phyloP scores from a whole-genome alignment of 1,140 invertebrate genomes.

The Nymphalis io region DNA sequence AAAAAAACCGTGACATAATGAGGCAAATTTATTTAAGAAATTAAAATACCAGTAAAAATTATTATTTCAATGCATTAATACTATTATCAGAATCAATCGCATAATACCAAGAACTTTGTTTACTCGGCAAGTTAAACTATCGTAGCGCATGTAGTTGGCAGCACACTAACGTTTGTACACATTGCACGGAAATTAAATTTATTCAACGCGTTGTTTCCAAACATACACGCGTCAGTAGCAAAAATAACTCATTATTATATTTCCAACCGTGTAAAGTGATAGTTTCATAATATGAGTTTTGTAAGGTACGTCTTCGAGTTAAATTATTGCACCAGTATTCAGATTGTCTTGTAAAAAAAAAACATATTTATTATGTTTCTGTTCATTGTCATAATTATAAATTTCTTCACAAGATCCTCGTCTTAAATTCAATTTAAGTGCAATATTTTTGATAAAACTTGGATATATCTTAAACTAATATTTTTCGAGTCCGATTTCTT shows the following conservation, averaged over 20 bases:
- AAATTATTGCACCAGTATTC: constrained; percentile 24
- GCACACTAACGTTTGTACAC: constrained; percentile 14
- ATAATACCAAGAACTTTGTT: background rate
- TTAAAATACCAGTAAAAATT: background rate
- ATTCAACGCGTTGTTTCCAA: constrained; percentile 30
- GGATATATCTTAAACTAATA: no score
- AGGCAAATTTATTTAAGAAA: background rate
- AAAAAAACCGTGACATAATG: no score
- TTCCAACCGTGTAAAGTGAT: constrained; percentile 39
- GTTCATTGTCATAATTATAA: background rate
- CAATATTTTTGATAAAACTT: no score
- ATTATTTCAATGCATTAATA: background rate
- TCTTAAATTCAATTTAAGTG: no score
- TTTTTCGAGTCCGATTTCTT: no score
- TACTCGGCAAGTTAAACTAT: background rate
- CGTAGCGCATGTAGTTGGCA: background rate
- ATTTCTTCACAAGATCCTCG: background rate
- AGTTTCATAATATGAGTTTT: constrained; percentile 40
- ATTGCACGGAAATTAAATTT: constrained; percentile 39
- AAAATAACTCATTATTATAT: constrained; percentile 40
- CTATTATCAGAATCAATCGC: background rate
- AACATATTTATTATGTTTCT: background rate
- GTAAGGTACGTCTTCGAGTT: constrained; percentile 25
- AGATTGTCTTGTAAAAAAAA: constrained; percentile 21
- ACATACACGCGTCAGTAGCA: constrained; percentile 38